Evolutionary conservation across 2,797 vertebrate genomes (phyloP).

Genomic region (Phrynocephalus guinanensis): DNA sequence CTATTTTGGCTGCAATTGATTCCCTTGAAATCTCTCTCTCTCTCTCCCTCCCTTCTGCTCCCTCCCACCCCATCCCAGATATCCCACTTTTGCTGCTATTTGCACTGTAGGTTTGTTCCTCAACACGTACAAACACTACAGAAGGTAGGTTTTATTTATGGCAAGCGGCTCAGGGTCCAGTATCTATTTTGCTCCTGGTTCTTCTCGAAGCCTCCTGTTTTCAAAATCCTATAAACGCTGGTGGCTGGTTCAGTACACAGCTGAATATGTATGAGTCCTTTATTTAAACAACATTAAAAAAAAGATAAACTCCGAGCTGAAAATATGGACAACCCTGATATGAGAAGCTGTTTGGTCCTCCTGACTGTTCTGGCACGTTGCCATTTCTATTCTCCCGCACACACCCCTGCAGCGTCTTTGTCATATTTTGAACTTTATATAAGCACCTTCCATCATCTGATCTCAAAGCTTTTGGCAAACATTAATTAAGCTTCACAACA

Average conservation of each 20-base stretch:
- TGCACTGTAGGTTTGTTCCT: slow-evolving; percentile 44
- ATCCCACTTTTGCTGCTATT: neutral
- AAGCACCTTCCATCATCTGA: slow-evolving; percentile 65
- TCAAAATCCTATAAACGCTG: neutral
- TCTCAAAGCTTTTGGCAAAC: slow-evolving; percentile 70
- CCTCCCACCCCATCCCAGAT: neutral
- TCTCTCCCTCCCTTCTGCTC: too few species aligned
- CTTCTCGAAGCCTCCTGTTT: slow-evolving; percentile 45
- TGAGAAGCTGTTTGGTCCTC: slow-evolving; percentile 59
- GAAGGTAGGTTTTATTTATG: slow-evolving; percentile 46
- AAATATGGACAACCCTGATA: slow-evolving; percentile 66
- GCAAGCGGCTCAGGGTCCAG: slow-evolving; percentile 26
- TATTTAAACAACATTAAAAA: slow-evolving; percentile 62
- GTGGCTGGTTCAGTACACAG: slow-evolving; percentile 44
- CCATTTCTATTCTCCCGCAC: slow-evolving; percentile 35
- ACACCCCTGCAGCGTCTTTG: slow-evolving; percentile 54
- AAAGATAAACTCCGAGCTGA: slow-evolving; percentile 55
- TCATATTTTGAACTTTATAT: slow-evolving; percentile 56
- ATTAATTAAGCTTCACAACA: slow-evolving; percentile 70
- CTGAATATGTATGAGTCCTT: slow-evolving; percentile 48
- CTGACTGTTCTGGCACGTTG: slow-evolving; percentile 58
- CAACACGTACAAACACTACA: neutral
- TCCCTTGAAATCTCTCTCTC: neutral
- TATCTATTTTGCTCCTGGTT: slow-evolving; percentile 14
- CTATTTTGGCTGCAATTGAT: slow-evolving; percentile 1